These are phyloP conservation scores for Taenioides sp. DNA, from an alignment of 2,797 vertebrate species.

Conservation along the genomic window DNA sequence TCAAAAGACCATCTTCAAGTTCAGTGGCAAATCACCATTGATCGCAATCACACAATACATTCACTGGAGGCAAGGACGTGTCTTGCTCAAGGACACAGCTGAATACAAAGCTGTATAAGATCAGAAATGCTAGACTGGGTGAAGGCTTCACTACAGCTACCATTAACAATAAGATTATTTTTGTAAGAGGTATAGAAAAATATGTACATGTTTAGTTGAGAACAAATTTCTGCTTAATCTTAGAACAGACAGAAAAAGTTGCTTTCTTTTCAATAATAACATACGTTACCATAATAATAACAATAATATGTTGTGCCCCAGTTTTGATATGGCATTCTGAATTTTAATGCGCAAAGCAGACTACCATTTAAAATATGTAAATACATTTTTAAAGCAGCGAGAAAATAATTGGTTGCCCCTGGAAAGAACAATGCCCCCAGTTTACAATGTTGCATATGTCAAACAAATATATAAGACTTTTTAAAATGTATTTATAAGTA, in stretches of 20 bases:
- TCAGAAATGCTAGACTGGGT: background rate
- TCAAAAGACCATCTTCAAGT: background rate
- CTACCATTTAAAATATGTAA: background rate
- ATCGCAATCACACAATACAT: too few relatives aligned
- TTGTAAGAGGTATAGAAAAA: background rate
- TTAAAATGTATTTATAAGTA: background rate
- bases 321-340: background rate
- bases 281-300: background rate
- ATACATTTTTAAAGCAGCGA: background rate
- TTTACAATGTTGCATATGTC: background rate
- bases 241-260: too few relatives aligned
- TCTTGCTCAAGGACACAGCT: background rate
- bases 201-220: too few relatives aligned
- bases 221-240: too few relatives aligned
- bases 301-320: background rate
- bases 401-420: constrained; percentile 1
- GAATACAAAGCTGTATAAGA: background rate
- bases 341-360: background rate
- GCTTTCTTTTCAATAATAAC: too few relatives aligned
- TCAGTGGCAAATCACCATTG: background rate
- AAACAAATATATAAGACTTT: background rate
- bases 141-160: background rate
- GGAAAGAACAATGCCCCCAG: background rate
- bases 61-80: background rate
- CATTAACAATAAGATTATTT: background rate